Evolutionary conservation across 2,888 invertebrate species (phyloP).

Genomic region (Erannis defoliaria): DNA sequence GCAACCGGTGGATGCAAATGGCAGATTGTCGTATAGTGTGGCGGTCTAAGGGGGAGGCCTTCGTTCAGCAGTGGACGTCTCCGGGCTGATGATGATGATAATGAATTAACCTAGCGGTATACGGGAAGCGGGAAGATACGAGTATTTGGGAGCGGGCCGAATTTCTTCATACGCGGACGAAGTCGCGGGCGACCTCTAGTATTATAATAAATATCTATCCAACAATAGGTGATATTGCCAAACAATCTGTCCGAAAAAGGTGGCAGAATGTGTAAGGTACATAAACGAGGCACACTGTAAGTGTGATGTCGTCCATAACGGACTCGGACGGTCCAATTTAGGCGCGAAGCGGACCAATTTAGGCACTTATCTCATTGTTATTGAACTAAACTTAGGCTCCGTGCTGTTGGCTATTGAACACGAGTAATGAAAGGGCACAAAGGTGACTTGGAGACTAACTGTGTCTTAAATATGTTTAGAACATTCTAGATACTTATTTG

Average conservation of each 20-base stretch:
- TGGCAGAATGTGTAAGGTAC: conserved; percentile 36
- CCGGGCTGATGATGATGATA: no score
- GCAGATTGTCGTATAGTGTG: no score
- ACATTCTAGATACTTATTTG: no score
- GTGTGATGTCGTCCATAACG: conserved; percentile 42
- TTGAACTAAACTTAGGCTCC: conserved; percentile 23
- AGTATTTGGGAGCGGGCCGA: no score
- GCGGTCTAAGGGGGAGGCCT: no score
- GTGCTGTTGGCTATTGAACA: conserved; percentile 25
- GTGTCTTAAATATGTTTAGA: neutral
- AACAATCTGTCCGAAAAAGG: conserved; percentile 34
- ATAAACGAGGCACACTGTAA: conserved; percentile 34
- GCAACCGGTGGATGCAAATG: no score
- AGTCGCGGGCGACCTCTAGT: no score
- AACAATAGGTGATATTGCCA: conserved; percentile 40
- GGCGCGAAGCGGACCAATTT: conserved; percentile 39
- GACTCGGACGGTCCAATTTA: conserved; percentile 36
- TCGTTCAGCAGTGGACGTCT: no score
- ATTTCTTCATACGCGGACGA: no score
- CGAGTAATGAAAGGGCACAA: conserved; percentile 36
- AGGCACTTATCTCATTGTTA: conserved; percentile 44
- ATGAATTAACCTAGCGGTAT: neutral
- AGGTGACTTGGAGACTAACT: conserved; percentile 10
- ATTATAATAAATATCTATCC: conserved; percentile 15
- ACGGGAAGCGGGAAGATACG: no score